phyloP scores from a whole-genome alignment of 2,797 vertebrate genomes.

The Myripristis jacobus region DNA sequence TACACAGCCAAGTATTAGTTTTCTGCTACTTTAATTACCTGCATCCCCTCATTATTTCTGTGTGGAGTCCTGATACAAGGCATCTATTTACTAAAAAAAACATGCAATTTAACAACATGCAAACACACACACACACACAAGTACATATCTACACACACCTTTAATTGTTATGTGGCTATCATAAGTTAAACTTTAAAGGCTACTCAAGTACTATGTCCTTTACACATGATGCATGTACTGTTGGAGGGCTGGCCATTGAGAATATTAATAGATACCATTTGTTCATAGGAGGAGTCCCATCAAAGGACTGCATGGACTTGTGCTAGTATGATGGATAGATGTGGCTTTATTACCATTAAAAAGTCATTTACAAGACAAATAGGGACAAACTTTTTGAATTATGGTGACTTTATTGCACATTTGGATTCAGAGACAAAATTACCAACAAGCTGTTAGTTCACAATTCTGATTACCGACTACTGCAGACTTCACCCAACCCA shows the following conservation, averaged over 20 bases:
- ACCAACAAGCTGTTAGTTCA: constrained; percentile 53
- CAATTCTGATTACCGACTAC: constrained; percentile 19
- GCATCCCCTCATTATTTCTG: constrained; percentile 2
- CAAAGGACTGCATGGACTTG: constrained; percentile 64
- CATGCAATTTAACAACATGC: constrained; percentile 20
- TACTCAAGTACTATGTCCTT: constrained; percentile 22
- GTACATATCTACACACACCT: no score
- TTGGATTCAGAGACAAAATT: constrained; percentile 52
- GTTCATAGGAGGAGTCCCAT: constrained; percentile 72
- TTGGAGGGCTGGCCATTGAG: constrained; percentile 63
- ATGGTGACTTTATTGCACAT: constrained; percentile 68
- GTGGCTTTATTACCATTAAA: constrained; percentile 79
- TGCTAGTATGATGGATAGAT: constrained; percentile 75
- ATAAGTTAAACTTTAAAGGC: constrained; percentile 34
- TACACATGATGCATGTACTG: constrained; percentile 59
- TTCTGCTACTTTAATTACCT: constrained; percentile 22
- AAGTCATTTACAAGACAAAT: constrained; percentile 81
- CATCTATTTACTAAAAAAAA: constrained; percentile 34
- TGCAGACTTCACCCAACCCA: constrained; percentile 18
- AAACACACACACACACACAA: constrained; percentile 17
- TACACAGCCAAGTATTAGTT: constrained; percentile 45
- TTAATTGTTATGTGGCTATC: constrained; percentile 8
- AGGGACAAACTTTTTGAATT: constrained; percentile 68
- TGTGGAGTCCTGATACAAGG: constrained; percentile 29
- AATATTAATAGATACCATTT: constrained; percentile 78